Conservation (phyloP, 2,797 vertebrate genomes). For the Microctenopoma stevenorrisi region DNA sequence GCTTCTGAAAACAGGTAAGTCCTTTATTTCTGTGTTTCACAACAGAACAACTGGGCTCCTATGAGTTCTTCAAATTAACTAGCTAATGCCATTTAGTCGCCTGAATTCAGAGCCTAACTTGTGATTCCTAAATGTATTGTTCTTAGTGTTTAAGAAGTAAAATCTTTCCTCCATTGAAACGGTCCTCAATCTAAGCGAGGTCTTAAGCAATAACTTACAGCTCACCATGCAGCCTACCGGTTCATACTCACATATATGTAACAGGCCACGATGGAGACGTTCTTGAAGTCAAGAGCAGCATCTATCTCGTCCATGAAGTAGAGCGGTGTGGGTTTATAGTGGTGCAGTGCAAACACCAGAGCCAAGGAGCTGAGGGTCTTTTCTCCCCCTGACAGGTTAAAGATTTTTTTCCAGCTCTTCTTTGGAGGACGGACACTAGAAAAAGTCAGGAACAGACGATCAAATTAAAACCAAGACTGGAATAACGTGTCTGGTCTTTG, state of each 20-base stretch:
- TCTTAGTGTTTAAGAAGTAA: background rate
- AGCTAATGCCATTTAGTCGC: background rate
- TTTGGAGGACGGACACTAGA: slow-evolving; percentile 95
- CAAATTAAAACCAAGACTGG: too few relatives aligned
- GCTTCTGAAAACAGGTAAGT: slow-evolving; percentile 9
- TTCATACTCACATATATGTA: slow-evolving; percentile 94
- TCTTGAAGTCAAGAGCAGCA: slow-evolving; percentile 97
- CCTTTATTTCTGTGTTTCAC: slow-evolving; percentile 13
- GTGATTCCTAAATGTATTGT: background rate
- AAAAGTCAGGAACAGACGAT: background rate
- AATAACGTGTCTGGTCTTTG: background rate
- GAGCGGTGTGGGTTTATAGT: slow-evolving; percentile 96
- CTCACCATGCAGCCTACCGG: background rate
- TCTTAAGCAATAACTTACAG: background rate
- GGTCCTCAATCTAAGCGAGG: background rate
- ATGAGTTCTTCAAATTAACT: background rate
- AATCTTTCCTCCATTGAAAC: background rate
- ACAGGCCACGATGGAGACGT: slow-evolving; percentile 96
- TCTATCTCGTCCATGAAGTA: slow-evolving; percentile 99
- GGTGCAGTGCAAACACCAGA: slow-evolving; percentile 96
- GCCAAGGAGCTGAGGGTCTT: slow-evolving; percentile 98
- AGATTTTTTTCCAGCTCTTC: slow-evolving; percentile 99
- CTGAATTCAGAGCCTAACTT: background rate
- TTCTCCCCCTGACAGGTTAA: slow-evolving; percentile 97
- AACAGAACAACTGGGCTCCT: slow-evolving; percentile 7